phyloP scores from a whole-genome alignment of 2,888 invertebrate species.

The Eudemis profundana region DNA sequence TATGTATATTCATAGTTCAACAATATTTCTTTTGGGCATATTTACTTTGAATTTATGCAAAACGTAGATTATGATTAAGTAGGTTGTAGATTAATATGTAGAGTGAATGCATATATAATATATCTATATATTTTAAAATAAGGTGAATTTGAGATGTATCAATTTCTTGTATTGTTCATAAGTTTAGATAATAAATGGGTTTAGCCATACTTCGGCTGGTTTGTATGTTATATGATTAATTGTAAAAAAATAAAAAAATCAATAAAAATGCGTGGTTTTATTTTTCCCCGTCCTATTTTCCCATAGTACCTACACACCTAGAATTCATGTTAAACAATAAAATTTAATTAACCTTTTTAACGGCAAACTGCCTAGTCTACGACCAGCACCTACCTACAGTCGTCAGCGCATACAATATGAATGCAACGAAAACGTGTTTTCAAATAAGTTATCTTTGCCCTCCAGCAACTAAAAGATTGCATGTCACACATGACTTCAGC shows the following conservation, averaged over 20 bases:
- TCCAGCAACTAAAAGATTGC: no score
- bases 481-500: no score
- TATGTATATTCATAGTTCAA: slow-evolving; percentile 85
- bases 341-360: no score
- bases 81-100: slow-evolving; percentile 85
- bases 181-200: slow-evolving; percentile 86
- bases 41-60: slow-evolving; percentile 85
- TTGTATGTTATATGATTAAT: slow-evolving; percentile 86
- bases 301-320: background rate
- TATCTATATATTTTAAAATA: slow-evolving; percentile 82
- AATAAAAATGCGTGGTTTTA: slow-evolving; percentile 72
- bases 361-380: no score
- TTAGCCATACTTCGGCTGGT: slow-evolving; percentile 86
- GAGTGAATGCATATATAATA: slow-evolving; percentile 85
- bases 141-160: slow-evolving; percentile 85
- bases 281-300: slow-evolving; percentile 48
- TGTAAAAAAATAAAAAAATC: slow-evolving; percentile 82
- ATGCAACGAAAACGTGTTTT: no score
- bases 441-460: no score
- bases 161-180: slow-evolving; percentile 85
- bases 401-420: no score
- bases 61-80: slow-evolving; percentile 84
- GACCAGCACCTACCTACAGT: no score
- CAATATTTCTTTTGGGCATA: slow-evolving; percentile 86
- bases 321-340: no score